Base-by-base conservation (phyloP, 2,797 vertebrate genomes). In the Gadopsis marmoratus region DNA sequence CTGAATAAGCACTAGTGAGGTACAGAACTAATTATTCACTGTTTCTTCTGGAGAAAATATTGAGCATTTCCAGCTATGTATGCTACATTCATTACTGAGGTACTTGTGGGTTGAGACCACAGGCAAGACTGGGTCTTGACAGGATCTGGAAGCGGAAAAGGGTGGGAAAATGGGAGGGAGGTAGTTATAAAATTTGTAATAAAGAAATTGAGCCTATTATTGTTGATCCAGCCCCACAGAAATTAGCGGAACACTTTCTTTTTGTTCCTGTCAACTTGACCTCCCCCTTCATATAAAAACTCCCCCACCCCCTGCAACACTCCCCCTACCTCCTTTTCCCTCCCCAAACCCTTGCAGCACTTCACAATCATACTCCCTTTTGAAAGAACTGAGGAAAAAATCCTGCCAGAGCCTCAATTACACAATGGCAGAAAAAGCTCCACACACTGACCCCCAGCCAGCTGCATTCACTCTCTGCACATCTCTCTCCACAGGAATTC, bases 401-500 rank as follows among this genome's bases (percentile, higher is more conserved):
- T 97, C 95, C 97, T 97, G 97, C 97, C 97, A 96, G 96, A 97
- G 97, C 97, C 96, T 98, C 96, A 98, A 98, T 98, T 99, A 97
- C 97, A 98, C 97, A 98, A 99, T 98, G 97, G 97, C 96, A 97
- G 96, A 97, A 96, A 96, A 97, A 97, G 96, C 96, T 96, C 96
- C 97, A 96, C 96, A 97, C 95, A 93, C 96, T 99, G 97, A 99
- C 97, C 97, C 97, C 97, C 97, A 97, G 97, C 97, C 97, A 97
- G 97, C 97, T 98, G 97, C 97, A 97, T 97, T 98, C 97, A 97
- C 96, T 97, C 97, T 97, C 94, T 96, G 97, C 97, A 97, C 96
- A 97, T 99, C 97, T 98, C 96, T 98, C 97, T 97, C 98, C 94
- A 95, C 97, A 97, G 98, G 98, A 98, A 98, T 98, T 97, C 97